Evolutionary conservation across 1,140 invertebrate genomes (phyloP).

Genomic region (Lasioglossum baleicum): DNA sequence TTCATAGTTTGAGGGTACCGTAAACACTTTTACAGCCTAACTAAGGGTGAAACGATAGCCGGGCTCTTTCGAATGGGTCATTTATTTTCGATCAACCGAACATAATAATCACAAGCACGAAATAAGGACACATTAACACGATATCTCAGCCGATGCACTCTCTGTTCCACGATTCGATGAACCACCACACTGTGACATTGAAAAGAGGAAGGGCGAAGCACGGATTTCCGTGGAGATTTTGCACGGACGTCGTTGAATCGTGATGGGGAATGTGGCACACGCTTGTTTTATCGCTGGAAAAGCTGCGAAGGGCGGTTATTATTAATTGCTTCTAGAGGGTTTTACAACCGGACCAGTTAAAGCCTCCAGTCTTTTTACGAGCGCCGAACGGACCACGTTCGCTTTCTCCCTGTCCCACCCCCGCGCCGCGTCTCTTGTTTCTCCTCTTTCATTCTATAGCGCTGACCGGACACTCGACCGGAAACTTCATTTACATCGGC

Average conservation of each 20-base stretch:
- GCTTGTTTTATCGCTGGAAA: background rate
- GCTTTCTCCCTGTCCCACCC: background rate
- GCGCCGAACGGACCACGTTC: conserved; percentile 38
- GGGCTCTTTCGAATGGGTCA: background rate
- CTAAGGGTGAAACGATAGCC: background rate
- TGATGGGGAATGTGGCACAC: background rate
- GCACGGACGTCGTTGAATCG: background rate
- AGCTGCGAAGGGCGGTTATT: conserved; percentile 5
- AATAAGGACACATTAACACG: background rate
- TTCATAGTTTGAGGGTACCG: background rate
- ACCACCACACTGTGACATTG: background rate
- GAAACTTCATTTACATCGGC: conserved; percentile 63
- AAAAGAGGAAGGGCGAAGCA: background rate
- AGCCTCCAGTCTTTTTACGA: conserved; percentile 57
- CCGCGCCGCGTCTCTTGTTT: background rate
- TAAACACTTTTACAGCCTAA: background rate
- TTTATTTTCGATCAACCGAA: no score
- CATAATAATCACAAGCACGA: background rate
- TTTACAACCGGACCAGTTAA: conserved; percentile 52
- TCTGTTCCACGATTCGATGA: background rate
- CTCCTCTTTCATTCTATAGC: background rate
- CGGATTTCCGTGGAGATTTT: background rate
- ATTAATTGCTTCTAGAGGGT: conserved; percentile 53
- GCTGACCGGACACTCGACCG: conserved; percentile 34
- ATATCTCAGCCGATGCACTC: no score